Conservation (phyloP, 2,888 invertebrate genomes). For the Cheilosia grossa region DNA sequence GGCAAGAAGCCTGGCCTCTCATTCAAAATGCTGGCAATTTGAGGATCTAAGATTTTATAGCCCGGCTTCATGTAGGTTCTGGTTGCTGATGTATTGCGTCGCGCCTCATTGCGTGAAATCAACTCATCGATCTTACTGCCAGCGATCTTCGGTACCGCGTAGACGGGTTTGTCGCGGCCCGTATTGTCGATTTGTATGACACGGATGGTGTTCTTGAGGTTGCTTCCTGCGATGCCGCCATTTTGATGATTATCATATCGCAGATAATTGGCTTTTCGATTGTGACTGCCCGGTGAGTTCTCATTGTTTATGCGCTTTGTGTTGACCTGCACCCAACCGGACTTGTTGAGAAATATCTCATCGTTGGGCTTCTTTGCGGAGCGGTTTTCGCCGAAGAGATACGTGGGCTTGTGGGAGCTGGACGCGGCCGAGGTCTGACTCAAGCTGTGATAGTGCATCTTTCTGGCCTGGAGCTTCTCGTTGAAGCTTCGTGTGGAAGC, state of each 20-base stretch:
- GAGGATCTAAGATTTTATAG: conserved; percentile 81
- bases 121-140: conserved; percentile 82
- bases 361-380: conserved; percentile 77
- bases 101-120: conserved; percentile 82
- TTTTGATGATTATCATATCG: conserved; percentile 79
- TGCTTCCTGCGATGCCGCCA: conserved; percentile 40
- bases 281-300: conserved; percentile 76
- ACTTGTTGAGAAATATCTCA: conserved; percentile 83
- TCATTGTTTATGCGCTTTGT: conserved; percentile 81
- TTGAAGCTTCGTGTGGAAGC: conserved; percentile 81
- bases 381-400: conserved; percentile 82
- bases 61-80: conserved; percentile 80
- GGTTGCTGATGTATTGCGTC: conserved; percentile 76
- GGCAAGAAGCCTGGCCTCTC: conserved; percentile 83
- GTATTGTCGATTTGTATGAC: conserved; percentile 79
- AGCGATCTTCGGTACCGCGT: conserved; percentile 78
- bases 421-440: conserved; percentile 75
- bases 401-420: conserved; percentile 80
- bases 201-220: conserved; percentile 77
- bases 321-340: conserved; percentile 84
- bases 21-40: conserved; percentile 81
- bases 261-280: conserved; percentile 76
- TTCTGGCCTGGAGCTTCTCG: conserved; percentile 82
- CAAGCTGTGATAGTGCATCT: conserved; percentile 82
- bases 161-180: conserved; percentile 74